Evolutionary conservation across 2,113 vertebrate genomes (phyloP), one percentile per base, ranked within the genome.

Genomic region (Natator depressus): DNA sequence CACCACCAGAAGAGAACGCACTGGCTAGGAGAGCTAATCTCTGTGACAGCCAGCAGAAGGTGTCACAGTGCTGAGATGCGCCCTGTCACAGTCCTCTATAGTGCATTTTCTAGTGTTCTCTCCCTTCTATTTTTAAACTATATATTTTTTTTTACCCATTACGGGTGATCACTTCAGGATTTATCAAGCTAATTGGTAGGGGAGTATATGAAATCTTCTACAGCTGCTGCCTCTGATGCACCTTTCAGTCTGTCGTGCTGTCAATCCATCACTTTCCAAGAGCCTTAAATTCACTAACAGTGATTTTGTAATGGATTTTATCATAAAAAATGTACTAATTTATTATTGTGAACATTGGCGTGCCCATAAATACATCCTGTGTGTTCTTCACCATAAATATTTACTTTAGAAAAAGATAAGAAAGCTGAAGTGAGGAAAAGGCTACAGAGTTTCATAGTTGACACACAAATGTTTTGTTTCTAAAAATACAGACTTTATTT

Each of bases 401-500:
- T 89, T 87, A 83, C 89, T 92, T 90, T 47, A 5, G 82, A 89
- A 95, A 85, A 24, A 57, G 9, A 47, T 75, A 35, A 87, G 42
- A 82, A 91, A 86, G 35, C 9, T 85, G 51, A 93, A 90, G 29
- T 42, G 19, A 57, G 17, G 31, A 82, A 82, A 89, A 78, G 35
- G 31, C 38, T 89, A 87, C 31, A 46, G 17, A 72, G 42, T 5
- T 19, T 54, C 27, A 42, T 1, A 78, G 19, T 84, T 84, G 76
- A 80, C 46, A 91, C 1, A 42, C 90, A 72, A 94, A 89, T 87
- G 46, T 93, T 96, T 97, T 95, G 82, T 96, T 98, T 94, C 82
- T 96, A 88, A 95, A 98, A 96, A 92, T 97, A 78, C 85, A 95
- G 94, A 53, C 93, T 96, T 97, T 97, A 92, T 97, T 98, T 98